Evolutionary conservation across 1,140 invertebrate genomes (phyloP).

Genomic region (Vollenhovia emeryi): DNA sequence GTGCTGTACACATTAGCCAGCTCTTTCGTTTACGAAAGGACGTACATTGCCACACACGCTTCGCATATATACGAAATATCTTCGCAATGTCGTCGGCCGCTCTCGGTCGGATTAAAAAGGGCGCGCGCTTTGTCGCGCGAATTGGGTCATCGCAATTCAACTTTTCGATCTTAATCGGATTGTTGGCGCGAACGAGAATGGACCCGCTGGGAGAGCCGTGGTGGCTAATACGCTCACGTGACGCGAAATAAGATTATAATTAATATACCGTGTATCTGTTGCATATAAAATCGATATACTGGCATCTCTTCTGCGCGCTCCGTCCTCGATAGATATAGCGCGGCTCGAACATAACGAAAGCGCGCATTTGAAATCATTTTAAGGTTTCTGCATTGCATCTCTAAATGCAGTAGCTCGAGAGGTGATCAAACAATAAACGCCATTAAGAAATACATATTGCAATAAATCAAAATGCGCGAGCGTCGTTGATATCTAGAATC

Average conservation of each 20-base stretch:
- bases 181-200: conserved; percentile 50
- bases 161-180: conserved; percentile 59
- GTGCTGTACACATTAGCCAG: conserved; percentile 74
- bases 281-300: conserved; percentile 35
- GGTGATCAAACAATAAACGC: neutral
- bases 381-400: neutral
- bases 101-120: conserved; percentile 64
- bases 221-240: conserved; percentile 48
- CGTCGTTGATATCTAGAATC: neutral
- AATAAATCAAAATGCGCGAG: neutral
- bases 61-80: conserved; percentile 30
- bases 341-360: neutral
- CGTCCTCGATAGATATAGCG: neutral
- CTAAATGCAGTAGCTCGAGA: neutral
- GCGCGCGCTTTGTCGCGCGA: conserved; percentile 58
- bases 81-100: conserved; percentile 48
- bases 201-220: conserved; percentile 47
- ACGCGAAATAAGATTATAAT: conserved; percentile 55
- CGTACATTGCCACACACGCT: conserved; percentile 31
- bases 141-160: conserved; percentile 58
- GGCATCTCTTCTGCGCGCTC: neutral
- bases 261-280: conserved; percentile 49
- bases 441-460: neutral
- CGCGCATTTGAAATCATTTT: neutral
- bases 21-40: conserved; percentile 56